A percentile compares a stretch with the other conserved stretches of the same genome.
These are phyloP conservation scores for Podargus strigoides DNA, from an alignment of 2,797 vertebrate species.

Conservation along the genomic window DNA sequence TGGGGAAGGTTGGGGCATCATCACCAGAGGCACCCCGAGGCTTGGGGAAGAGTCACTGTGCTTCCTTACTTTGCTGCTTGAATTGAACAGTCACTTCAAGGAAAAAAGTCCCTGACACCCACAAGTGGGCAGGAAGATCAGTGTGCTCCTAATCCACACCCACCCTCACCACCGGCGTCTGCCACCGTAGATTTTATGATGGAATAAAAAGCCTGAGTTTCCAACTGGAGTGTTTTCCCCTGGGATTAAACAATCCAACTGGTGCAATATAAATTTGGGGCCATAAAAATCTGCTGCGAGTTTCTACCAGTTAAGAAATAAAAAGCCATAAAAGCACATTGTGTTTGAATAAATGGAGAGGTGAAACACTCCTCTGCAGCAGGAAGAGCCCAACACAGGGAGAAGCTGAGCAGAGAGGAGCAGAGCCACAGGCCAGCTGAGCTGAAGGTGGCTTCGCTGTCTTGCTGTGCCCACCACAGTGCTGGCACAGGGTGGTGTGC, in stretches of 20 bases:
- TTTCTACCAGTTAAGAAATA: conserved; percentile 31
- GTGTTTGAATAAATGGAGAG: neutral
- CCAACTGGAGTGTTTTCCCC: neutral
- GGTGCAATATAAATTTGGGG: conserved; percentile 3
- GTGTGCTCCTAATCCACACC: neutral
- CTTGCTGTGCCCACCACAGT: neutral
- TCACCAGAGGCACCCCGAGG: no score
- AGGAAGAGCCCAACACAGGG: neutral
- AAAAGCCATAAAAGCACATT: conserved; percentile 24
- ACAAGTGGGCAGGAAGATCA: no score
- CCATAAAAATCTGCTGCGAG: conserved; percentile 2
- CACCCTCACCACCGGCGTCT: neutral
- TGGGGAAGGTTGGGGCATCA: no score
- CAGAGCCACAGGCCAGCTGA: neutral
- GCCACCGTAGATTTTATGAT: neutral
- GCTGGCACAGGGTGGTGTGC: fast-evolving
- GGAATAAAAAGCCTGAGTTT: neutral
- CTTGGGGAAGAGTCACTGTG: no score
- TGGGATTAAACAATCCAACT: neutral
- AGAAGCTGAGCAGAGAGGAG: neutral
- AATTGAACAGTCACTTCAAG: no score
- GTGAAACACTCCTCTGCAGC: neutral
- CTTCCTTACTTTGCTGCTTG: no score
- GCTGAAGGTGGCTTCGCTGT: neutral
- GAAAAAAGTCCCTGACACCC: no score